phyloP scores from a whole-genome alignment of 2,797 vertebrate species.

The Pipistrellus pipistrellus region DNA sequence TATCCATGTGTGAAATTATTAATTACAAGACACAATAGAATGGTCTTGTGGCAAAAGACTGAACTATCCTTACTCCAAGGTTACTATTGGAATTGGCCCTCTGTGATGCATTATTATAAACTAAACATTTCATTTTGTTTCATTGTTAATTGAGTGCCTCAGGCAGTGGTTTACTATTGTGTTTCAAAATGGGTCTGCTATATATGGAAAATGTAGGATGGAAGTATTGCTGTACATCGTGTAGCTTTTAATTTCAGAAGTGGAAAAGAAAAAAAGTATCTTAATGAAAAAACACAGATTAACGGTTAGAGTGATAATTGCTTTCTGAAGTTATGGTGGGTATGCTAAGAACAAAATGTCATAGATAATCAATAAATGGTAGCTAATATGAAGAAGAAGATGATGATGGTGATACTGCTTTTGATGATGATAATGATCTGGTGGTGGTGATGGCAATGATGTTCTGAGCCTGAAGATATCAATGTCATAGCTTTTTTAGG shows the following conservation, averaged over 20 bases:
- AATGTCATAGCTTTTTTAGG: not conserved
- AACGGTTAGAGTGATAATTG: not conserved
- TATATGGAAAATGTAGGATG: slow-evolving; percentile 54
- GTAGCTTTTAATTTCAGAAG: slow-evolving; percentile 64
- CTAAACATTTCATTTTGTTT: slow-evolving; percentile 73
- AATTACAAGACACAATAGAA: slow-evolving; percentile 74
- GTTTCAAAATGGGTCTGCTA: slow-evolving; percentile 39
- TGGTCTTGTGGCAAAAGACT: slow-evolving; percentile 60
- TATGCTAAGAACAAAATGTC: not conserved
- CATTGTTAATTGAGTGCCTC: slow-evolving; percentile 71
- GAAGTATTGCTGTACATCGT: not conserved
- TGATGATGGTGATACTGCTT: rapidly evolving
- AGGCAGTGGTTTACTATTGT: slow-evolving; percentile 51
- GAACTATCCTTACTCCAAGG: slow-evolving; percentile 67
- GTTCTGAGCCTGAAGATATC: not conserved
- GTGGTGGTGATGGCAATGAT: not conserved
- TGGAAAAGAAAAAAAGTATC: not conserved
- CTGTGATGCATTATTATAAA: slow-evolving; percentile 70
- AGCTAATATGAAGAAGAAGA: not conserved
- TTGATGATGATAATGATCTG: rapidly evolving
- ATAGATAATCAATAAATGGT: not conserved
- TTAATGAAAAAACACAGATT: not conserved
- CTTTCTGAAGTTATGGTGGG: not conserved
- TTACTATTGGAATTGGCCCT: slow-evolving; percentile 71
- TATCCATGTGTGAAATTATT: slow-evolving; percentile 78